phyloP scores from a whole-genome alignment of 2,797 vertebrate genomes.

The Acrocephalus scirpaceus region DNA sequence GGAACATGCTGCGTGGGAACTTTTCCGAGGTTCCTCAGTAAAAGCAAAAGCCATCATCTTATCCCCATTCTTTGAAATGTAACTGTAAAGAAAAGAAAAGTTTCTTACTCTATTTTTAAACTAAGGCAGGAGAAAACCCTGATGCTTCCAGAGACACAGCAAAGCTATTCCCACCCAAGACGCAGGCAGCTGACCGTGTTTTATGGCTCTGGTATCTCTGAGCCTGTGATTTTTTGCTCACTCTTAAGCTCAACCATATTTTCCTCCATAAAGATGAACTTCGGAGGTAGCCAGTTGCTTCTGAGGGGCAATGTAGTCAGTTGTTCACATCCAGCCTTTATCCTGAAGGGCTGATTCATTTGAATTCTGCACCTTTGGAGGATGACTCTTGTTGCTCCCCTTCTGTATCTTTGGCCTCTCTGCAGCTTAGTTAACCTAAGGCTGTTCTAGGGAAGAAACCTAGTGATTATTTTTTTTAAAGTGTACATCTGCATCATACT shows the following conservation, averaged over 20 bases:
- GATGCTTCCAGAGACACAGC: neutral
- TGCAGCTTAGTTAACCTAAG: neutral
- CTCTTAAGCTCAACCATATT: neutral
- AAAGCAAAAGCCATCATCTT: neutral
- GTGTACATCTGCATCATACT: neutral
- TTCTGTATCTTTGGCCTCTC: neutral
- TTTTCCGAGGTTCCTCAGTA: neutral
- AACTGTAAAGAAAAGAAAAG: no score
- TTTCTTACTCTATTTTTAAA: neutral
- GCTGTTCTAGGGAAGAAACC: neutral
- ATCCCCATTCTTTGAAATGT: neutral
- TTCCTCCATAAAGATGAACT: neutral
- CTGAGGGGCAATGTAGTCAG: neutral
- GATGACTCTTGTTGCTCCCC: neutral
- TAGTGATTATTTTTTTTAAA: fast-evolving
- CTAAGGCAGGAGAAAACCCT: neutral
- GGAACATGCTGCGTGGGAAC: neutral
- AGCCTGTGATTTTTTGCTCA: neutral
- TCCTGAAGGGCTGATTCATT: neutral
- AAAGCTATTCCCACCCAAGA: neutral
- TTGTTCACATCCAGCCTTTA: neutral
- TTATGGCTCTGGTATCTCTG: neutral
- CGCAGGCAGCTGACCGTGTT: neutral
- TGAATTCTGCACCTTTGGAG: neutral
- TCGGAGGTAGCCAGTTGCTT: neutral